Evolutionary conservation across 2,797 vertebrate species (phyloP).

Genomic region (Phoxinus dragarum): DNA sequence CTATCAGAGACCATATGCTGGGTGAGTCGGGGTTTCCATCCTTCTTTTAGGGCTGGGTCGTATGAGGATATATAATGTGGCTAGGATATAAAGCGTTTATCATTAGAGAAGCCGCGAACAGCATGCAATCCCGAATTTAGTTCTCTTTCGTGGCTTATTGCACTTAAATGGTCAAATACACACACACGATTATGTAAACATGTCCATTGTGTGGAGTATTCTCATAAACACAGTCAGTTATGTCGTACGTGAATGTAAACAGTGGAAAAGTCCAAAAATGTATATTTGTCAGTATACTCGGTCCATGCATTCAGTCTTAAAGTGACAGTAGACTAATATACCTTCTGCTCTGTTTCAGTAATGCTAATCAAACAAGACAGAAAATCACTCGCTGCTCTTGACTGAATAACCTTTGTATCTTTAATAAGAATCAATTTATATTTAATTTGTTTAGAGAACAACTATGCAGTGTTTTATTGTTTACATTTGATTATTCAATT

Average conservation of each 20-base stretch:
- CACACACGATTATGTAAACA: too few relatives aligned
- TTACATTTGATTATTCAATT: too few relatives aligned
- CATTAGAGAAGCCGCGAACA: background rate
- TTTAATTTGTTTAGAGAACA: too few relatives aligned
- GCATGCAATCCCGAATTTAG: background rate
- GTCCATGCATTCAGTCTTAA: background rate
- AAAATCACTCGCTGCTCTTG: background rate
- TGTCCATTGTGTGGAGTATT: background rate
- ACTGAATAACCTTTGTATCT: background rate
- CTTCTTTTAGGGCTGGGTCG: background rate
- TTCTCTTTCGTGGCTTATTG: background rate
- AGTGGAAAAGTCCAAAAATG: rapidly evolving
- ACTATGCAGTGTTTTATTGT: too few relatives aligned
- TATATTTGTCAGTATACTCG: background rate
- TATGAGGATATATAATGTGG: background rate
- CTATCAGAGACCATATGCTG: constrained; percentile 95
- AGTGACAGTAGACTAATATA: background rate
- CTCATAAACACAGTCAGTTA: background rate
- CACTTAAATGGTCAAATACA: background rate
- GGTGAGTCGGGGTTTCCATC: constrained; percentile 78
- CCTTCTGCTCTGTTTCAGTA: background rate
- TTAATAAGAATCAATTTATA: too few relatives aligned
- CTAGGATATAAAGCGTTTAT: background rate
- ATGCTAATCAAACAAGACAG: background rate
- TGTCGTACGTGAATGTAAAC: background rate